A percentile compares a stretch with the other conserved stretches of the same genome.
Evolutionary conservation across 2,113 vertebrate species (phyloP).

Genomic region (Zosterops hypoxanthus): DNA sequence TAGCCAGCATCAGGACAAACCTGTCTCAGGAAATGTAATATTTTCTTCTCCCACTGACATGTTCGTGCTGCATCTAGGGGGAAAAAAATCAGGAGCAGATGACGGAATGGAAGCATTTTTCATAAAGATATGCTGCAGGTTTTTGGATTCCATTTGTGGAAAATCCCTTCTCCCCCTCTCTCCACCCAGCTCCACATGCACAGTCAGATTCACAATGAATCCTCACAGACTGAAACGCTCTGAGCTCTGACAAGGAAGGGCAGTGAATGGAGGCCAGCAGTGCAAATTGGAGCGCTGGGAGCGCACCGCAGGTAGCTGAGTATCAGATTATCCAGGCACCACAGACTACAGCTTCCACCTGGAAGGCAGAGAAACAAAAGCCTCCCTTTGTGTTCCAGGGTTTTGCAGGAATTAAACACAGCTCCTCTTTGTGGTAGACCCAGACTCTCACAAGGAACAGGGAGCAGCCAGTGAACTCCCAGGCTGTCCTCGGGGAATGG

Average conservation of each 20-base stretch:
- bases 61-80: background rate
- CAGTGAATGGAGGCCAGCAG: background rate
- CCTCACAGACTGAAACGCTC: background rate
- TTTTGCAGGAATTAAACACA: background rate
- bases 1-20: slow-evolving; percentile 17
- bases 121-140: background rate
- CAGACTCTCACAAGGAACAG: background rate
- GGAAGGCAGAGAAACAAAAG: slow-evolving; percentile 37
- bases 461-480: background rate
- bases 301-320: background rate
- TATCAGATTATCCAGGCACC: background rate
- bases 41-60: background rate
- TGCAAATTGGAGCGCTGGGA: slow-evolving; percentile 16
- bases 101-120: slow-evolving; percentile 2
- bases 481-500: background rate
- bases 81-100: slow-evolving; percentile 7
- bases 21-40: background rate
- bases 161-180: slow-evolving; percentile 16
- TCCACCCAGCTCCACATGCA: background rate
- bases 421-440: background rate
- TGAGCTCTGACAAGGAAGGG: background rate
- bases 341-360: slow-evolving; percentile 9
- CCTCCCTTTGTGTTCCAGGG: background rate
- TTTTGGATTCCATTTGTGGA: slow-evolving; percentile 11
- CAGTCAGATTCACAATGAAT: slow-evolving; percentile 1